A percentile compares a stretch with the other conserved stretches of the same genome.
These are phyloP conservation scores for Melanerpes aurifrons DNA, from an alignment of 2,113 vertebrate genomes.

Conservation along the genomic window DNA sequence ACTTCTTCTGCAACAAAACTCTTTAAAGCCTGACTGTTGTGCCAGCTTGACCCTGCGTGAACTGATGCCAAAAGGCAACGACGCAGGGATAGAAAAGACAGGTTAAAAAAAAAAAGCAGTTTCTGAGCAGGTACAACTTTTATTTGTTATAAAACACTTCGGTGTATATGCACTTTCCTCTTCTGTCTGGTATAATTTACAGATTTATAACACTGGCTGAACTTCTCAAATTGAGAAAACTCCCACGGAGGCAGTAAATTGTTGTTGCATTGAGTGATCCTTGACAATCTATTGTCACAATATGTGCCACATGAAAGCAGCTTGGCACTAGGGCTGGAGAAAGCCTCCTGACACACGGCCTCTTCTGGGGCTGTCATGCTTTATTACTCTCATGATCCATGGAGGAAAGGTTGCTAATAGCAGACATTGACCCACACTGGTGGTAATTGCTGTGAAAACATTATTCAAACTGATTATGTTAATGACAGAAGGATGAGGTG, in stretches of 20 bases:
- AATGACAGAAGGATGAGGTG: slow-evolving; percentile 19
- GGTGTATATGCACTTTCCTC: not conserved
- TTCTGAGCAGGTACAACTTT: not conserved
- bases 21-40: not conserved
- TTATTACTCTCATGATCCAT: not conserved
- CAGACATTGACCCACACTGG: slow-evolving; percentile 40
- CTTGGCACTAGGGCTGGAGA: not conserved
- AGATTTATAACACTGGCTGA: not conserved
- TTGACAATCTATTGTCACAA: not conserved
- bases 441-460: slow-evolving; percentile 39
- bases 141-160: not conserved
- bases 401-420: slow-evolving; percentile 32
- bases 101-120: not conserved
- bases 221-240: not conserved
- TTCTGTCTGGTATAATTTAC: not conserved
- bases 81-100: accelerated
- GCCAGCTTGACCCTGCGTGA: not conserved
- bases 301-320: not conserved
- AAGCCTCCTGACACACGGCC: not conserved
- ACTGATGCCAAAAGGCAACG: not conserved
- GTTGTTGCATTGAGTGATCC: slow-evolving; percentile 4
- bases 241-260: not conserved
- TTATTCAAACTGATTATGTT: slow-evolving; percentile 31
- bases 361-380: not conserved
- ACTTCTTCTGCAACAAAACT: not conserved